These are phyloP conservation scores for Saxidomus purpurata DNA, from an alignment of 1,140 invertebrate species.

Conservation along the genomic window DNA sequence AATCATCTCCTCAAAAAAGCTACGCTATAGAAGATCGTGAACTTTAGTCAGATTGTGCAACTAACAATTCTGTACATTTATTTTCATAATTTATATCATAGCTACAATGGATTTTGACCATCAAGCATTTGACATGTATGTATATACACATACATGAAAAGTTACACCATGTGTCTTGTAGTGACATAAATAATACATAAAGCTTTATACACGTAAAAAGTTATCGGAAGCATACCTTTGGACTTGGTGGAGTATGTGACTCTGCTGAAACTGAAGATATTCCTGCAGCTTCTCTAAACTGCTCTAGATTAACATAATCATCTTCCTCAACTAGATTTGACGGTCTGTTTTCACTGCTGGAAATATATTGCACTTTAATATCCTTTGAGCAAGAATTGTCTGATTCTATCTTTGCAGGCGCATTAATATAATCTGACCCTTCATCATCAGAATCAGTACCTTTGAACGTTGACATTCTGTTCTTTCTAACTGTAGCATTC, in stretches of 20 bases:
- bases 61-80: no score
- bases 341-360: not conserved
- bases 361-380: slow-evolving; percentile 7
- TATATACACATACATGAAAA: no score
- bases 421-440: slow-evolving; percentile 32
- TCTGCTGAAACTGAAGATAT: not conserved
- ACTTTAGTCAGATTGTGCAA: no score
- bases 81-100: no score
- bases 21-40: no score
- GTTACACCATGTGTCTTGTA: no score
- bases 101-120: no score
- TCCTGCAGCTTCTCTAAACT: slow-evolving; percentile 32
- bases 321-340: slow-evolving; percentile 20
- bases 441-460: slow-evolving; percentile 15
- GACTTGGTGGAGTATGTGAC: not conserved
- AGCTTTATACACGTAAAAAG: no score
- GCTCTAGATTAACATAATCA: slow-evolving; percentile 46
- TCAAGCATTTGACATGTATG: no score
- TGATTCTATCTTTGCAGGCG: not conserved
- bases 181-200: no score
- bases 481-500: slow-evolving; percentile 29
- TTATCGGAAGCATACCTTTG: slow-evolving; percentile 42
- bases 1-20: no score
- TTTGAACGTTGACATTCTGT: slow-evolving; percentile 31
- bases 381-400: not conserved